Conservation (phyloP, 2,797 vertebrate genomes). For the Sparidentex hasta region DNA sequence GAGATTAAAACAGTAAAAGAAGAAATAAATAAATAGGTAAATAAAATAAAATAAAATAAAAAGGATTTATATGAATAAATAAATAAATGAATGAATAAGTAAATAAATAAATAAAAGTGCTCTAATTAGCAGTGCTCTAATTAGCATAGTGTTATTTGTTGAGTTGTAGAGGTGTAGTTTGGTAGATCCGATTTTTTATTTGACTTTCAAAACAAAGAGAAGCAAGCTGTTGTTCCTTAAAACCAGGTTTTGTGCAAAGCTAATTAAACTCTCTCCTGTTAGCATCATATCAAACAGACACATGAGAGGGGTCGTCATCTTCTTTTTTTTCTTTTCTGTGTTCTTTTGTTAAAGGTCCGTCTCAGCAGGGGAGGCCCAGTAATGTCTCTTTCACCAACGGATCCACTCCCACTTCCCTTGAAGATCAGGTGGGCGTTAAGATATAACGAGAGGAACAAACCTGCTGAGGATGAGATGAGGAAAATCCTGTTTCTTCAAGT, state of each 20-base stretch:
- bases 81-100: no score
- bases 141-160: no score
- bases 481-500: background rate
- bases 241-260: background rate
- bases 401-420: conserved; percentile 3
- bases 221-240: background rate
- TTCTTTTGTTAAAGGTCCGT: conserved; percentile 70
- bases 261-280: background rate
- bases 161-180: no score
- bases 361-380: conserved; percentile 8
- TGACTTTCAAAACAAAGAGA: no score
- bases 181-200: no score
- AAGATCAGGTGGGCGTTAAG: conserved; percentile 72
- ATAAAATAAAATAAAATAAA: no score
- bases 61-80: no score
- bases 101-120: no score
- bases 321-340: background rate
- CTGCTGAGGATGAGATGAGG: background rate
- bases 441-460: background rate
- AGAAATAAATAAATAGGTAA: no score
- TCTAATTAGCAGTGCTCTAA: no score
- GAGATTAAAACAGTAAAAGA: no score
- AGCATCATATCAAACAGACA: background rate
- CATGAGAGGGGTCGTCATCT: background rate
- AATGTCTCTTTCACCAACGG: conserved; percentile 27